Evolutionary conservation across 37 sponge, comb jelly and placozoan species (phyloP).

Genomic region (Petrosia ficiformis): DNA sequence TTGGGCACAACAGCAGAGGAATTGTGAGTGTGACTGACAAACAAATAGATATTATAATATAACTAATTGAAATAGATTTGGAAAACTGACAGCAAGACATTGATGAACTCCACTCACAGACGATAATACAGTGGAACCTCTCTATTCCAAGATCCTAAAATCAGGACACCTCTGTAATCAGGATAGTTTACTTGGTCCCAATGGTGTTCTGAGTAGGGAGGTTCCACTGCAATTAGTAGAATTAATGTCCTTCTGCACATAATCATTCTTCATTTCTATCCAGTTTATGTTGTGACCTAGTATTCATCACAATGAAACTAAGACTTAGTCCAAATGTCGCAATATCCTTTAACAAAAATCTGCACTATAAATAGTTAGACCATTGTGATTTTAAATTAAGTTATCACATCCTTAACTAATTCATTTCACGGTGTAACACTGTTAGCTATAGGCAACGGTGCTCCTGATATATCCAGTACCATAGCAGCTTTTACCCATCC

Average conservation of each 20-base stretch:
- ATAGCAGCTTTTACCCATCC: slow-evolving; percentile 77
- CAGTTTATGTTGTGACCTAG: slow-evolving; percentile 92
- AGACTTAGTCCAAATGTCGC: slow-evolving; percentile 92
- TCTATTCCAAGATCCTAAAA: too few relatives aligned
- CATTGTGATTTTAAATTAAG: neutral
- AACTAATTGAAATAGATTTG: too few relatives aligned
- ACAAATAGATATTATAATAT: neutral
- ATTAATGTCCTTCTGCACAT: too few relatives aligned
- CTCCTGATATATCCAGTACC: slow-evolving; percentile 95
- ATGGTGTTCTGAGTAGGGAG: too few relatives aligned
- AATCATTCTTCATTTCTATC: neutral
- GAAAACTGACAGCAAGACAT: too few relatives aligned
- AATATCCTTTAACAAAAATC: too few relatives aligned
- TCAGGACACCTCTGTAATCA: too few relatives aligned
- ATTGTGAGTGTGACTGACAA: slow-evolving; percentile 49
- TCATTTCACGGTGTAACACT: slow-evolving; percentile 80
- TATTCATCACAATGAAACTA: slow-evolving; percentile 81
- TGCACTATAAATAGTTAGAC: neutral
- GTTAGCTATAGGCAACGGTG: slow-evolving; percentile 96
- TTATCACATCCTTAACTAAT: neutral
- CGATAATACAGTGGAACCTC: too few relatives aligned
- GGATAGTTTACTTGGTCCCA: too few relatives aligned
- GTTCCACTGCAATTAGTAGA: too few relatives aligned
- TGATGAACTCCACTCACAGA: too few relatives aligned
- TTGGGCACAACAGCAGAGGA: slow-evolving; percentile 96